A percentile compares a stretch with the other conserved stretches of the same genome.
Evolutionary conservation across 2,113 vertebrate genomes (phyloP).

Genomic region (Corvus moneduloides): DNA sequence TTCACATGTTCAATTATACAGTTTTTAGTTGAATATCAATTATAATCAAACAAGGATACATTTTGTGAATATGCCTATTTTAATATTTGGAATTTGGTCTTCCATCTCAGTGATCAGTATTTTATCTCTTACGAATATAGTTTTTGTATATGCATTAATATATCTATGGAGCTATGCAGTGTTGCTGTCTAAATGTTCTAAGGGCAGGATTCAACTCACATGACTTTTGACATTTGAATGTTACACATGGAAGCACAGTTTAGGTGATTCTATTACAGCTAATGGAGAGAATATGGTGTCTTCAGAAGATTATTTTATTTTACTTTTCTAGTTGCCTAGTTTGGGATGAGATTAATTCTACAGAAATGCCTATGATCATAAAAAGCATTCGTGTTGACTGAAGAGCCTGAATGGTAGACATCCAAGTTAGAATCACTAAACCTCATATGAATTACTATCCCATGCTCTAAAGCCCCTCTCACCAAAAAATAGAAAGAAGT

Average conservation of each 20-base stretch:
- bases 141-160: not conserved
- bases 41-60: not conserved
- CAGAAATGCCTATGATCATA: not conserved
- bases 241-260: not conserved
- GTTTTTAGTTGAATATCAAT: not conserved
- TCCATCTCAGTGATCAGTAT: not conserved
- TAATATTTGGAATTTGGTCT: not conserved
- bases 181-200: not conserved
- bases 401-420: not conserved
- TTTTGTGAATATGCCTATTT: not conserved
- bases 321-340: not conserved
- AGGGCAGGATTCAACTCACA: not conserved
- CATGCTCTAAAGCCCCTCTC: not conserved
- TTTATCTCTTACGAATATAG: not conserved
- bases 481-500: not conserved
- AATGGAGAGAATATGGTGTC: not conserved
- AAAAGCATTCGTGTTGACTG: not conserved
- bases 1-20: not conserved
- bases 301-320: not conserved
- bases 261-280: not conserved
- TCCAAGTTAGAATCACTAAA: not conserved
- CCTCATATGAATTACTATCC: not conserved
- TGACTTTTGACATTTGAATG: not conserved
- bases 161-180: not conserved
- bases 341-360: not conserved